phyloP scores from a whole-genome alignment of 2,113 vertebrate species.

The Verasper variegatus region DNA sequence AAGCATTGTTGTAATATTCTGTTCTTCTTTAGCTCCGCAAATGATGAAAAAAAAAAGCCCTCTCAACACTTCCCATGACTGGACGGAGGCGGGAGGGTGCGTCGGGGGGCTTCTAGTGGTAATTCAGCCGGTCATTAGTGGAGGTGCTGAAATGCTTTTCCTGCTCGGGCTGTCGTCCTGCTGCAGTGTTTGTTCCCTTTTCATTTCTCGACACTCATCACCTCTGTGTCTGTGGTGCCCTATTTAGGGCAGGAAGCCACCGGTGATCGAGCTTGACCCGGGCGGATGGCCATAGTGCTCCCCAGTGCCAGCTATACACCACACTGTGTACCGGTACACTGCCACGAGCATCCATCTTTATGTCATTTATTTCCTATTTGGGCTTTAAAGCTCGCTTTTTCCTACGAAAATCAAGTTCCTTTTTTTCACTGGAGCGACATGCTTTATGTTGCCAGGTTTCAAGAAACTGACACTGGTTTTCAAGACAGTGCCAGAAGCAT shows the following conservation, averaged over 20 bases:
- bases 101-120: conserved; percentile 20
- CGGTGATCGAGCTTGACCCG: conserved; percentile 46
- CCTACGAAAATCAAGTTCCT: not conserved
- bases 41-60: conserved; percentile 21
- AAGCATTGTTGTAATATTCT: conserved; percentile 23
- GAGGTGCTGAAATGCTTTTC: conserved; percentile 80
- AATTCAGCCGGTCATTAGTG: conserved; percentile 73
- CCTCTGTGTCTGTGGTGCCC: conserved; percentile 37
- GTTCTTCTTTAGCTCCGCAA: conserved; percentile 21
- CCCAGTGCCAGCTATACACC: conserved; percentile 3
- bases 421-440: not conserved
- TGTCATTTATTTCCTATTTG: conserved; percentile 15
- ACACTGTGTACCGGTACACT: not conserved
- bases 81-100: not conserved
- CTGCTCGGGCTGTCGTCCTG: conserved; percentile 69
- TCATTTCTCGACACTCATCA: conserved; percentile 69
- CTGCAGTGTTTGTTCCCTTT: conserved; percentile 70
- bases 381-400: conserved; percentile 6
- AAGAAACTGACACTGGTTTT: not conserved
- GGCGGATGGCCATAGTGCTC: conserved; percentile 21
- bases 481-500: not conserved
- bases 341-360: conserved; percentile 20
- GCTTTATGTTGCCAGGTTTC: not conserved
- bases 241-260: conserved; percentile 61
- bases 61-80: conserved; percentile 11